Evolutionary conservation across 2,113 vertebrate genomes (phyloP), one percentile per base, ranked within the genome.

Genomic region (Osmerus eperlanus): DNA sequence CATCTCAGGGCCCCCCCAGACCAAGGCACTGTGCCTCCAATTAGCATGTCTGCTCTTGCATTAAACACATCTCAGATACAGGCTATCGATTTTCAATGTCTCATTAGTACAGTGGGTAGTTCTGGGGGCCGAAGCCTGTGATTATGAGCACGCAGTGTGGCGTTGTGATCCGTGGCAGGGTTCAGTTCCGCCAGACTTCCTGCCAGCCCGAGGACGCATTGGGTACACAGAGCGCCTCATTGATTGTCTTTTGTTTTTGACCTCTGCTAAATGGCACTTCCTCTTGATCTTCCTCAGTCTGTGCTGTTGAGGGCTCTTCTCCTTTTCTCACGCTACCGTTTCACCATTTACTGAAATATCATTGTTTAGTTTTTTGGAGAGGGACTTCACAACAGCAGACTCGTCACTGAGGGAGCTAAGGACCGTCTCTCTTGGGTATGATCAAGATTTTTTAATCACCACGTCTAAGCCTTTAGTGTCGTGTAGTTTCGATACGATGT

Each of bases 21-120:
- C 28, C 21, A 4, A 19, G 70, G 41, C 18, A 13, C 47, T 25
- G 9, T 58, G 56, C 47, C 53, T 74, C n/a, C 71, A 58, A 69
- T 54, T 66, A n/a, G 2, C 52, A 59, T 60, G 72, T 78, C 23
- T 78, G 69, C 65, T 77, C 66, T 65, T 67, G 72, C 41, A 65
- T 70, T 78, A 76, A 74, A 76, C 64, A 58, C 58, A 79, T 74
- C 60, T 70, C 64, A 28, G 51, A 76, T 53, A 53, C 75, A 32
- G 67, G 53, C 67, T 65, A 80, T 85, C 21, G 80, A 87, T 87
- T 85, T 78, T 71, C 55, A 66, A 18, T 63, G 71, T 83, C 65
- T 82, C 77, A 84, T 79, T 82, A 74, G 62, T 60, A 23, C 67
- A 70, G 25, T 65, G 59, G 55, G 71, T 58, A 21, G 65, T 58